A percentile compares a stretch with the other conserved stretches of the same genome.
Evolutionary conservation across 2,797 vertebrate genomes (phyloP).

Genomic region (Masticophis lateralis): DNA sequence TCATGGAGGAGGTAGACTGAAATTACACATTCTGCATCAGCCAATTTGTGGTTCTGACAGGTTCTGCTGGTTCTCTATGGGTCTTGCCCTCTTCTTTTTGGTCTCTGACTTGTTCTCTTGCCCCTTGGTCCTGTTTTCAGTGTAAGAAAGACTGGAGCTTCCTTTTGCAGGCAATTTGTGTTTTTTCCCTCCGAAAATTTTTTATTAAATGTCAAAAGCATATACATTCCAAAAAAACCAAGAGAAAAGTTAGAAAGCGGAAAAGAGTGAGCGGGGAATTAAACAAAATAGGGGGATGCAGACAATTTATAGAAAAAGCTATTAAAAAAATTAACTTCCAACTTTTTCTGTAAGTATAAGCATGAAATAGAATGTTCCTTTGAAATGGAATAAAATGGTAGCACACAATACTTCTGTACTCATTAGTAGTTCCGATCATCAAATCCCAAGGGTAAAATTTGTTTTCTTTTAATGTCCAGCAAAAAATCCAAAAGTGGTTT

Average conservation of each 20-base stretch:
- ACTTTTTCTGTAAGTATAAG: background rate
- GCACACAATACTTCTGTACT: background rate
- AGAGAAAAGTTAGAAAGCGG: background rate
- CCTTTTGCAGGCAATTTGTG: background rate
- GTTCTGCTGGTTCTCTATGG: background rate
- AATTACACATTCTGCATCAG: background rate
- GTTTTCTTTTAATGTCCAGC: background rate
- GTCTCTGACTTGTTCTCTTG: background rate
- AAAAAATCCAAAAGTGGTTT: background rate
- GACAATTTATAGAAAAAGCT: background rate
- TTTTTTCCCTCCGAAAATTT: background rate
- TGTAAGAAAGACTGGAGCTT: background rate
- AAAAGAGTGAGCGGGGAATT: background rate
- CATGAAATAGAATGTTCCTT: background rate
- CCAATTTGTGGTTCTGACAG: background rate
- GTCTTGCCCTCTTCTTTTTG: background rate
- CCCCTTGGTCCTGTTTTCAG: background rate
- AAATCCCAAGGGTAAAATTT: background rate
- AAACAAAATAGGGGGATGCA: background rate
- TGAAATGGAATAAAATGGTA: background rate
- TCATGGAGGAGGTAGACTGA: background rate
- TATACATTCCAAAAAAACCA: background rate
- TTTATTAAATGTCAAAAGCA: background rate
- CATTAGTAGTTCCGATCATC: background rate
- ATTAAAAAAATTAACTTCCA: background rate